Base-by-base conservation (phyloP, 2,888 invertebrate genomes). In the Morinoia aosen region DNA sequence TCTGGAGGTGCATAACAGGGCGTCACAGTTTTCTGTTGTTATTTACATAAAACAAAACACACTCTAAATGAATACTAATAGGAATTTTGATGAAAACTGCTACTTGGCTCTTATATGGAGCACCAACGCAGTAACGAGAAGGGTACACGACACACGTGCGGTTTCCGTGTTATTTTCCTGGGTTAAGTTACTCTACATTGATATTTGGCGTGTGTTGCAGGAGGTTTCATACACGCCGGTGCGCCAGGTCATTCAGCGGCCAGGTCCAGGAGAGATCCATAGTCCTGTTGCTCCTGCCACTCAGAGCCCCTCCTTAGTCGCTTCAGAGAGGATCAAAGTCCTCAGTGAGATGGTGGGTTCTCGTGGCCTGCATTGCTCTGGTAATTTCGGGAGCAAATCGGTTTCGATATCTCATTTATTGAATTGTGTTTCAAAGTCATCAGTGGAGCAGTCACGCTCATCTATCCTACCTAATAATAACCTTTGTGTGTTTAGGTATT, bases 311-410 rank as follows among this genome's bases (percentile, higher is more conserved):
- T 96, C 96, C 33, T 96, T 96, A 25, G 95, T 95, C 14, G 96
- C 96, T 12, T 96, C 95, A 48, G 95, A 96, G 58, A 95, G 95
- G 94, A 97, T 97, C 94, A 96, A 96, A 97, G 98, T 98, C 97
- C 97, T 98, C 95, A 97, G 98, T 96, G 98, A 98, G 91, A 98
- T 98, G 97, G 98, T 98, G 96, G 96, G 96, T 96, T 95, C 19
- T 76, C 33, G 76, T 76, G 12, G 76, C 25, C 33, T 76, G 8
- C 25, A 94, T 39, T 94, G 56, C 96, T 94, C 40, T 58, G 25
- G 8, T 95, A 95, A n/a, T 96, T 95, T 76, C 94, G 64, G 64
- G 64, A 64, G 33, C 64, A 64, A 64, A 48, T 48, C 48, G 48
- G 48, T 48, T 48, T 48, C 5, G 48, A 48, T 48, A 48, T 25